Evolutionary conservation across 2,888 invertebrate species (phyloP).

Genomic region (Leucophenga maculata): DNA sequence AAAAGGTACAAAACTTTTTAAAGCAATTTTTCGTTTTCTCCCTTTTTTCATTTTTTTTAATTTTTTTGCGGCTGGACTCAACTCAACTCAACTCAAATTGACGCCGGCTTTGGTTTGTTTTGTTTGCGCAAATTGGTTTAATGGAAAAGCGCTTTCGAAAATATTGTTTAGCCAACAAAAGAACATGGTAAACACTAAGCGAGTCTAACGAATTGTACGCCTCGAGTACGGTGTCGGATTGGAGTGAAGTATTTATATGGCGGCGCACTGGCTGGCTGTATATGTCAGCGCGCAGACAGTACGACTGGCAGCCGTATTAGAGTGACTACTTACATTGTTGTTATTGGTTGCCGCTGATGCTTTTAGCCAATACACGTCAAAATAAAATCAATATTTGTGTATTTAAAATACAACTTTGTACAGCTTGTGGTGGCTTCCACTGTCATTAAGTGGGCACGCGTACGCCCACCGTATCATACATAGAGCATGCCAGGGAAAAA

Average conservation of each 20-base stretch:
- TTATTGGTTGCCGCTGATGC: background rate
- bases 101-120: conserved; percentile 25
- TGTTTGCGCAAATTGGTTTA: conserved; percentile 51
- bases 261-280: background rate
- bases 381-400: background rate
- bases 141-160: conserved; percentile 46
- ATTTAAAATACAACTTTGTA: background rate
- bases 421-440: background rate
- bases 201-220: background rate
- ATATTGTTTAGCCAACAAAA: conserved; percentile 20
- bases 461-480: no score
- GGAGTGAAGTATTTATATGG: no score
- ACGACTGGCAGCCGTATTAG: background rate
- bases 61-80: conserved; percentile 36
- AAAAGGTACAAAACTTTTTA: conserved; percentile 22
- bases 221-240: no score
- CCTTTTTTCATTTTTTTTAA: conserved; percentile 28
- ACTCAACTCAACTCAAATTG: conserved; percentile 47
- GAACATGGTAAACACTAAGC: no score
- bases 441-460: background rate
- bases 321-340: background rate
- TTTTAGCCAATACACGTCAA: background rate
- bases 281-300: background rate
- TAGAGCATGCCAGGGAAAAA: no score
- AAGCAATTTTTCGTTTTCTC: conserved; percentile 17